phyloP scores from a whole-genome alignment of 2,888 invertebrate species.

The Lepidocyrtinus sp. region DNA sequence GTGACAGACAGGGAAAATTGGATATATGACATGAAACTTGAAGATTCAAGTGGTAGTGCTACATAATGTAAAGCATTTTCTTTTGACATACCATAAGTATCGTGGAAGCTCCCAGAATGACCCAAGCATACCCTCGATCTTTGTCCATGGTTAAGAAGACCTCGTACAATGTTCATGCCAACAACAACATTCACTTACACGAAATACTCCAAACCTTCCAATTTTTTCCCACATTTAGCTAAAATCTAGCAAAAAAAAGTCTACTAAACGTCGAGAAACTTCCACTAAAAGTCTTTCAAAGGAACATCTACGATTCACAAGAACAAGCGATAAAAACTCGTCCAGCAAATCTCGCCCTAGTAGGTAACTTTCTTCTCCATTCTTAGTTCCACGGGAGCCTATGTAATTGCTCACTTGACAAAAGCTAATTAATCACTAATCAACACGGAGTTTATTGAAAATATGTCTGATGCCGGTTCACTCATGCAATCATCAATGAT shows the following conservation, averaged over 20 bases:
- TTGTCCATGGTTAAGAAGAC: conserved; percentile 48
- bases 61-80: no score
- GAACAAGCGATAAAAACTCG: neutral
- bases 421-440: neutral
- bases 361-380: no score
- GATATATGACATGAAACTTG: no score
- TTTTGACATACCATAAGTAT: conserved; percentile 59
- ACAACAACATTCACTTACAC: conserved; percentile 14
- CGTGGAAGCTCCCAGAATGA: conserved; percentile 64
- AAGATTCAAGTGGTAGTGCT: no score
- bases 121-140: conserved; percentile 66
- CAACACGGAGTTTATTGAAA: neutral
- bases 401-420: no score
- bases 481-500: neutral
- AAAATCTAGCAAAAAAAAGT: neutral
- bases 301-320: neutral
- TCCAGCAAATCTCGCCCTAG: neutral
- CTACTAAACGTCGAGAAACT: neutral
- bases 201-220: conserved; percentile 34
- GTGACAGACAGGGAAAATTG: no score
- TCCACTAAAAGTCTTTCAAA: no score
- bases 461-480: neutral
- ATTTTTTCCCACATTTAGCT: neutral
- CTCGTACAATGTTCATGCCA: conserved; percentile 12
- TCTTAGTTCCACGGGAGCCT: no score